phyloP scores from a whole-genome alignment of 2,113 vertebrate genomes.

The Epinephelus lanceolatus region DNA sequence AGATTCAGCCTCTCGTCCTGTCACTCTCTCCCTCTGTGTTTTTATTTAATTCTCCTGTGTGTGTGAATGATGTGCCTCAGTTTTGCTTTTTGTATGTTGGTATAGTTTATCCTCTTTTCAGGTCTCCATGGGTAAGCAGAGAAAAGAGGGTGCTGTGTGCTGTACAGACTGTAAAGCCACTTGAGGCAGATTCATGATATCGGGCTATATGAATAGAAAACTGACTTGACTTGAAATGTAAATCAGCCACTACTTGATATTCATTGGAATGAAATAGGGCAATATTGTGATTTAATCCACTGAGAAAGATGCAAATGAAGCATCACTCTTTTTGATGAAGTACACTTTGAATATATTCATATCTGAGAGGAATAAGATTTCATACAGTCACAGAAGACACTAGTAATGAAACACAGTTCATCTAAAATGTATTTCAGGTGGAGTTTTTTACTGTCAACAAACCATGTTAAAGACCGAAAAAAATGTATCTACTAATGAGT shows the following conservation, averaged over 20 bases:
- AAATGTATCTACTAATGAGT: neutral
- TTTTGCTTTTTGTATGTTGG: neutral
- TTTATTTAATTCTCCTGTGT: neutral
- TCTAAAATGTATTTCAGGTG: neutral
- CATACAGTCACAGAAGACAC: neutral
- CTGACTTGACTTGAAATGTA: neutral
- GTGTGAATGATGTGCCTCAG: neutral
- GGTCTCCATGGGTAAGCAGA: neutral
- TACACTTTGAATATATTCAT: constrained; percentile 8
- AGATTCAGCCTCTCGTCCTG: too few species aligned
- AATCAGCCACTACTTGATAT: constrained; percentile 7
- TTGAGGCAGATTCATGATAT: neutral
- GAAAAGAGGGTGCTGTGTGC: neutral
- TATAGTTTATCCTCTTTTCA: too few species aligned
- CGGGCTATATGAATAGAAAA: neutral
- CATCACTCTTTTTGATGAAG: neutral
- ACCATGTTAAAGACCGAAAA: neutral
- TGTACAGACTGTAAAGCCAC: neutral
- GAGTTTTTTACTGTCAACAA: neutral
- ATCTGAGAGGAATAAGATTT: neutral
- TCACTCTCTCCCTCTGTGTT: neutral
- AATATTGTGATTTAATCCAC: constrained; percentile 1
- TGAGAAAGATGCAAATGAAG: constrained; percentile 4
- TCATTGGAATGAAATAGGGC: neutral
- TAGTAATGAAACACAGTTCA: neutral